Conservation (phyloP, 1,140 invertebrate species). For the Antheraea pernyi region DNA sequence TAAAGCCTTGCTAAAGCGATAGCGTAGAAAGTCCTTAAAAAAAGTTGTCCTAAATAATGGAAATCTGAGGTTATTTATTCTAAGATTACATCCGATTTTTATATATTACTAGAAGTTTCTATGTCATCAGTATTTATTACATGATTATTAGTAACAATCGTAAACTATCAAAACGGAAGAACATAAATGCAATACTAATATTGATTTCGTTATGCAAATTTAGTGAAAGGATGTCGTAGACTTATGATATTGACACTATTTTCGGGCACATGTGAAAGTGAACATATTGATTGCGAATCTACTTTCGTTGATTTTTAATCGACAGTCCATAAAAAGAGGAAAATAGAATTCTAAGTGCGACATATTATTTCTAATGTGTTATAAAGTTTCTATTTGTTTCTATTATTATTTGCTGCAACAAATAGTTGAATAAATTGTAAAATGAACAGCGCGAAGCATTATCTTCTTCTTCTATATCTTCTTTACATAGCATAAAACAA, state of each 20-base stretch:
- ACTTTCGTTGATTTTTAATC: background rate
- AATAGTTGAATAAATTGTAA: no score
- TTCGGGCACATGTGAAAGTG: slow-evolving; percentile 19
- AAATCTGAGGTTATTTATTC: no score
- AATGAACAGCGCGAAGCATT: no score
- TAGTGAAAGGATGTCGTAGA: slow-evolving; percentile 28
- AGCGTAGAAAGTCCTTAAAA: no score
- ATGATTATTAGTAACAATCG: background rate
- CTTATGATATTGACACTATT: slow-evolving; percentile 14
- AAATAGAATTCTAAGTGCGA: background rate
- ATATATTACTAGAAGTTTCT: no score
- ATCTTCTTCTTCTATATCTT: no score
- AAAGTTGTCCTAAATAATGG: no score
- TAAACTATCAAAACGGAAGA: background rate
- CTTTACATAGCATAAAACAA: no score
- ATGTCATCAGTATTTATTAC: no score
- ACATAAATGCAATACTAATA: slow-evolving; percentile 13
- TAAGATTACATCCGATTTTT: no score
- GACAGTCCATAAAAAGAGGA: background rate
- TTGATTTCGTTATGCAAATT: slow-evolving; percentile 29
- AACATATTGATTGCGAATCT: slow-evolving; percentile 9
- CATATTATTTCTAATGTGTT: background rate
- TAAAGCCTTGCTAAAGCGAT: no score
- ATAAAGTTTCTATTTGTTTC: no score
- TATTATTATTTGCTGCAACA: background rate